Evolutionary conservation across 2,113 vertebrate genomes (phyloP).

Genomic region (Brachypteracias leptosomus): DNA sequence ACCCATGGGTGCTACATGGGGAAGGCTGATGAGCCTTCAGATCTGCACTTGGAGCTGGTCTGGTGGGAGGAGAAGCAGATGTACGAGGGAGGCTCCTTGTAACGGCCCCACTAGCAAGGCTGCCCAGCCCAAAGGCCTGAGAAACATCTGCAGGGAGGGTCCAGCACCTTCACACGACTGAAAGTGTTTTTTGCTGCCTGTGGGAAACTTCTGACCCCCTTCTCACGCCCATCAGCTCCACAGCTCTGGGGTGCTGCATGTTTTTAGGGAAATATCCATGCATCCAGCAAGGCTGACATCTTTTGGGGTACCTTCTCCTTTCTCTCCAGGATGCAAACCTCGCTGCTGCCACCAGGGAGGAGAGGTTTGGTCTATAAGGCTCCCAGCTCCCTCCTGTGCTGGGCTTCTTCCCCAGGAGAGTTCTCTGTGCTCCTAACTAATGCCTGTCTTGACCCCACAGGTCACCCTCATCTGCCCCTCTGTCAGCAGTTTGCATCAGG

Average conservation of each 20-base stretch:
- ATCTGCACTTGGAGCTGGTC: background rate
- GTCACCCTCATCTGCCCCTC: background rate
- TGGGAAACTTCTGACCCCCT: background rate
- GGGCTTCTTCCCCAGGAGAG: background rate
- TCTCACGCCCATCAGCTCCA: fast-evolving
- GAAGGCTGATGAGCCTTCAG: fast-evolving
- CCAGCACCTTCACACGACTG: background rate
- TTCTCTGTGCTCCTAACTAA: background rate
- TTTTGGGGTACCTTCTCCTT: background rate
- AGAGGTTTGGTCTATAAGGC: background rate
- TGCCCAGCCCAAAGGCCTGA: background rate
- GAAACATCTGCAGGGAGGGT: background rate
- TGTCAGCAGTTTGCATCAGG: background rate
- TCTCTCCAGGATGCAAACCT: background rate
- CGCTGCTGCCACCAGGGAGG: background rate
- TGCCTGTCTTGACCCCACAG: fast-evolving
- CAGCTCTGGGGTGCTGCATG: fast-evolving
- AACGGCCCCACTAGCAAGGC: fast-evolving
- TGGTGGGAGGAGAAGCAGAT: fast-evolving
- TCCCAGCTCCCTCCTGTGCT: fast-evolving
- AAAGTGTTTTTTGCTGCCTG: fast-evolving
- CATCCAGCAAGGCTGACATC: background rate
- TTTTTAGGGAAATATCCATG: background rate
- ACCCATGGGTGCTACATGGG: fast-evolving
- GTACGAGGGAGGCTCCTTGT: background rate